Percentiles rank a stretch among this genome's conserved stretches.
Evolutionary conservation across 2,113 vertebrate genomes (phyloP).

Genomic region (Parotia lawesii): DNA sequence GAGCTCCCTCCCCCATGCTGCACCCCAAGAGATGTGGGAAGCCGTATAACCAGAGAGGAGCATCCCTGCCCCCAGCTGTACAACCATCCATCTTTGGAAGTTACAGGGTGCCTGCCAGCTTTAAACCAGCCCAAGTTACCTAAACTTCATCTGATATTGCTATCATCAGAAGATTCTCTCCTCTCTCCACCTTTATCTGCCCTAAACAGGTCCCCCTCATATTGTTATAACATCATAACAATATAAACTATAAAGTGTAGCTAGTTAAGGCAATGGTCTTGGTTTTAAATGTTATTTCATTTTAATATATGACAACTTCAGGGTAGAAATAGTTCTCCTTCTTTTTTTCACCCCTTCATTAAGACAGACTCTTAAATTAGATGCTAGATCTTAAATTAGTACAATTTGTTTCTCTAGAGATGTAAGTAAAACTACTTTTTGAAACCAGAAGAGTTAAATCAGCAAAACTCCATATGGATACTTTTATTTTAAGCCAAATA

Average conservation of each 20-base stretch:
- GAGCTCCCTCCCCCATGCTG: background rate
- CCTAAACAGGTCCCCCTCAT: background rate
- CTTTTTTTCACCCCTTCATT: fast-evolving
- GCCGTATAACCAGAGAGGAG: background rate
- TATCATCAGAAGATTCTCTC: background rate
- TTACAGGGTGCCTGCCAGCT: background rate
- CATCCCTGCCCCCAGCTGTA: background rate
- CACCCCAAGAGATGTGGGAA: background rate
- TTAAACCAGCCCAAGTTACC: background rate
- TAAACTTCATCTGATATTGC: background rate
- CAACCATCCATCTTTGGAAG: background rate
- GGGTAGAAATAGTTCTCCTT: background rate
- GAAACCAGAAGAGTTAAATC: background rate
- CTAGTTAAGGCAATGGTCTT: background rate
- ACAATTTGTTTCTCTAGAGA: background rate
- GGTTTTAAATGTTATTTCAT: background rate
- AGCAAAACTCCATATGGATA: background rate
- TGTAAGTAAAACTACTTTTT: background rate
- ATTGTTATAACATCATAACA: background rate
- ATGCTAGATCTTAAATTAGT: background rate
- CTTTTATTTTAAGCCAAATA: slow-evolving; percentile 30
- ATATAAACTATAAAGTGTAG: background rate
- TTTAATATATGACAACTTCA: background rate
- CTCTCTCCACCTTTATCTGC: background rate
- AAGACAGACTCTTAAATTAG: background rate